phyloP scores from a whole-genome alignment of 2,113 vertebrate species.

The Zosterops hypoxanthus region DNA sequence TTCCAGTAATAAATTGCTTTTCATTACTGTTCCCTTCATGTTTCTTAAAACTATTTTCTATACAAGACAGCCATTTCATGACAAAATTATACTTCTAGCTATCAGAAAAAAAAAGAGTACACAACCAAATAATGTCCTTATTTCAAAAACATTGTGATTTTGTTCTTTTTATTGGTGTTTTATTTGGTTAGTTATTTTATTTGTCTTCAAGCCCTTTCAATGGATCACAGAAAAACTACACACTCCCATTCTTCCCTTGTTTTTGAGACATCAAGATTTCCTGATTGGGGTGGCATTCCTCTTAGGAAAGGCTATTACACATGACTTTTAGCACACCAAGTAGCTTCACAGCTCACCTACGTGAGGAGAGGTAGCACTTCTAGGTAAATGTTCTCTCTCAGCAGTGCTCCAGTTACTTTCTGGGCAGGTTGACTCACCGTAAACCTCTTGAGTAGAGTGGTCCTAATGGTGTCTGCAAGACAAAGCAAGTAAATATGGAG shows the following conservation, averaged over 20 bases:
- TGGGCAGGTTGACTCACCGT: neutral
- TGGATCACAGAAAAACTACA: neutral
- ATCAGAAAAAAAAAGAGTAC: neutral
- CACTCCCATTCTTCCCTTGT: rapidly evolving
- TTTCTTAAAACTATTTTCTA: neutral
- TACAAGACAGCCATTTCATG: neutral
- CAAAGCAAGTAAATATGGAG: neutral
- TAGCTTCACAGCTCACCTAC: rapidly evolving
- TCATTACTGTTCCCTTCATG: neutral
- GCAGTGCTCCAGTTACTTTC: neutral
- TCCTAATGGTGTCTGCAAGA: neutral
- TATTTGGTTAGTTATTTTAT: neutral
- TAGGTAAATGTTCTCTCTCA: neutral
- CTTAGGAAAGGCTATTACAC: neutral
- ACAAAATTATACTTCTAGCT: neutral
- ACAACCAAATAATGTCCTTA: neutral
- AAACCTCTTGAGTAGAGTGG: neutral
- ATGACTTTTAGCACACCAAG: neutral
- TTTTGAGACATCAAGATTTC: neutral
- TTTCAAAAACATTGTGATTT: neutral
- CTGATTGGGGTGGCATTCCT: neutral
- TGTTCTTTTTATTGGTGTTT: rapidly evolving
- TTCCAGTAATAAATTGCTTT: neutral
- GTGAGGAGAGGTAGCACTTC: neutral
- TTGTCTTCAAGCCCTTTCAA: neutral